Evolutionary conservation across 2,888 invertebrate species (phyloP).

Genomic region (Conomelus anceps): DNA sequence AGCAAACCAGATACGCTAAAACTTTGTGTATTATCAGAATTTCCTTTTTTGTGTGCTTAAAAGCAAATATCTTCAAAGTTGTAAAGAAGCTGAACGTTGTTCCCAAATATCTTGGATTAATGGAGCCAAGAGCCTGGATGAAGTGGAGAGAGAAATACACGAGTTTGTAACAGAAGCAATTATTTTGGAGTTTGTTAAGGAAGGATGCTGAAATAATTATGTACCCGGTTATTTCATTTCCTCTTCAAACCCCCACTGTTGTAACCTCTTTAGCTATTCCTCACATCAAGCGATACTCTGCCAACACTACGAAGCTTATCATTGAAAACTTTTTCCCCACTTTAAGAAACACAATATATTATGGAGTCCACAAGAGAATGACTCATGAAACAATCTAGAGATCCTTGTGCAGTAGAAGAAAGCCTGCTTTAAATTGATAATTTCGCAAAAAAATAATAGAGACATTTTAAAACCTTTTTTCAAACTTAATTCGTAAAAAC

Average conservation of each 20-base stretch:
- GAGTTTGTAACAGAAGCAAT: conserved; percentile 1
- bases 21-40: conserved; percentile 10
- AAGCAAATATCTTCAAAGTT: background rate
- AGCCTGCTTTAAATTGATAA: too few species aligned
- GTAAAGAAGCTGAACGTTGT: background rate
- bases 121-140: background rate
- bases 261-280: background rate
- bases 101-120: background rate
- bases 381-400: background rate
- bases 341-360: background rate
- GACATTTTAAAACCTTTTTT: too few species aligned
- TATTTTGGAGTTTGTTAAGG: conserved; percentile 9
- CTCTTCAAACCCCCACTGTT: background rate
- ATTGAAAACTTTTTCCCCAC: background rate
- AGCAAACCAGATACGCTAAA: background rate
- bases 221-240: background rate
- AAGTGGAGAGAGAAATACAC: background rate
- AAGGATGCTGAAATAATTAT: conserved; percentile 1
- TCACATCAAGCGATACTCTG: background rate
- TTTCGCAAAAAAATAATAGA: too few species aligned
- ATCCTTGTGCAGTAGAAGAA: too few species aligned
- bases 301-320: background rate
- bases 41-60: background rate
- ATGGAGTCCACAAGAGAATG: background rate
- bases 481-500: too few species aligned